Evolutionary conservation across 2,113 vertebrate genomes (phyloP).

Genomic region (Ochotona curzoniae): DNA sequence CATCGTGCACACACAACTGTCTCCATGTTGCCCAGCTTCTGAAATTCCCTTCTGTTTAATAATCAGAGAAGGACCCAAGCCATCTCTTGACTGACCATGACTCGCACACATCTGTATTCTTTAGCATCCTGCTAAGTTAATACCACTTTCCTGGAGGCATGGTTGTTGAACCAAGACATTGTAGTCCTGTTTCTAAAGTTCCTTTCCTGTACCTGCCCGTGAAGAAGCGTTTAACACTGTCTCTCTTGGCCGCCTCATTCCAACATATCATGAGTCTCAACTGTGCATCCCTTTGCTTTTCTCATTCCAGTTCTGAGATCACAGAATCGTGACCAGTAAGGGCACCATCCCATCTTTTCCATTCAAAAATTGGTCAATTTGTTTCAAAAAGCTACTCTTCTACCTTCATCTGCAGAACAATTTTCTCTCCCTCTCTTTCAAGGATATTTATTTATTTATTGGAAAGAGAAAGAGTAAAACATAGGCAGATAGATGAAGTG

Average conservation of each 20-base stretch:
- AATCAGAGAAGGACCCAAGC: background rate
- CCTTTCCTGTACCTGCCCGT: background rate
- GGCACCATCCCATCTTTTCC: background rate
- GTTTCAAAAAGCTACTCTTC: background rate
- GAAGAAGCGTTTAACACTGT: fast-evolving
- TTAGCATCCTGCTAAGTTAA: background rate
- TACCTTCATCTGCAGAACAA: background rate
- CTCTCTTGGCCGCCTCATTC: background rate
- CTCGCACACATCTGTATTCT: background rate
- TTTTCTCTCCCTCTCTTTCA: background rate
- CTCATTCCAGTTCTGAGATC: background rate
- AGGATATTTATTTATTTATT: too few species aligned
- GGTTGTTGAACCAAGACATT: fast-evolving
- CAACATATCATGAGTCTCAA: background rate
- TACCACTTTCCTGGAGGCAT: background rate
- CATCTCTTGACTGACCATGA: fast-evolving
- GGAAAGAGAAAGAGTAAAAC: too few species aligned
- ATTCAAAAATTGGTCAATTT: background rate
- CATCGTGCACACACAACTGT: background rate
- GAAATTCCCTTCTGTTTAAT: background rate
- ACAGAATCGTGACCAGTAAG: background rate
- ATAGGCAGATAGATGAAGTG: too few species aligned
- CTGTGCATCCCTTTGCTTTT: background rate
- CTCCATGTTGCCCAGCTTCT: background rate
- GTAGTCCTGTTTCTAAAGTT: background rate